These are phyloP conservation scores for Zaprionus capensis DNA, from an alignment of 1,140 invertebrate genomes.

Conservation along the genomic window DNA sequence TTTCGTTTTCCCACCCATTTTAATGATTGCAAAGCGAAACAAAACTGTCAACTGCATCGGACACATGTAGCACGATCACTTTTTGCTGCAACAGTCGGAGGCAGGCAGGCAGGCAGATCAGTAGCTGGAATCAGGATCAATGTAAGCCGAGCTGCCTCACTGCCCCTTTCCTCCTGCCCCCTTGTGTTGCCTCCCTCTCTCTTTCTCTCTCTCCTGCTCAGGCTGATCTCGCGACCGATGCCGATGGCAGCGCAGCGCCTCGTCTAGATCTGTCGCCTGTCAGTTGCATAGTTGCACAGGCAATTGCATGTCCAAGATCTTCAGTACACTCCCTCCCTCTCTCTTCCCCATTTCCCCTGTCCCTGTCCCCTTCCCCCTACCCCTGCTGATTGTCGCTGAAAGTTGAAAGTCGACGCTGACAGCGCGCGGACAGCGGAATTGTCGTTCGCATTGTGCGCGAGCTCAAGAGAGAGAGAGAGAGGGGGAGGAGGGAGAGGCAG, in stretches of 20 bases:
- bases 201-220: neutral
- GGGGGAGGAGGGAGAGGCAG: slow-evolving; percentile 38
- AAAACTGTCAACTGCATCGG: slow-evolving; percentile 72
- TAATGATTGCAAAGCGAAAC: slow-evolving; percentile 67
- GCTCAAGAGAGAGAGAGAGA: slow-evolving; percentile 8
- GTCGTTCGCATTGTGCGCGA: slow-evolving; percentile 76
- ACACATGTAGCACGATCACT: slow-evolving; percentile 79
- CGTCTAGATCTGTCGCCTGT: slow-evolving; percentile 79
- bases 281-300: slow-evolving; percentile 74
- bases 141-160: slow-evolving; percentile 55
- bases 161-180: neutral
- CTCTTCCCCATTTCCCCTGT: neutral
- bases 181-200: neutral
- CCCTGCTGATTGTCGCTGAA: slow-evolving; percentile 66
- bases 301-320: slow-evolving; percentile 75
- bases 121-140: slow-evolving; percentile 80
- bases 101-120: slow-evolving; percentile 53
- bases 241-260: slow-evolving; percentile 37
- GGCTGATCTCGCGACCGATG: slow-evolving; percentile 16
- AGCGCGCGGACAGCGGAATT: slow-evolving; percentile 68
- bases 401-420: slow-evolving; percentile 75
- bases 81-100: slow-evolving; percentile 35
- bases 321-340: slow-evolving; percentile 12
- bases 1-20: slow-evolving; percentile 63
- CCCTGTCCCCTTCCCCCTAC: neutral